phyloP scores from a whole-genome alignment of 64 coral and sea anemone species.

The Orbicella faveolata region DNA sequence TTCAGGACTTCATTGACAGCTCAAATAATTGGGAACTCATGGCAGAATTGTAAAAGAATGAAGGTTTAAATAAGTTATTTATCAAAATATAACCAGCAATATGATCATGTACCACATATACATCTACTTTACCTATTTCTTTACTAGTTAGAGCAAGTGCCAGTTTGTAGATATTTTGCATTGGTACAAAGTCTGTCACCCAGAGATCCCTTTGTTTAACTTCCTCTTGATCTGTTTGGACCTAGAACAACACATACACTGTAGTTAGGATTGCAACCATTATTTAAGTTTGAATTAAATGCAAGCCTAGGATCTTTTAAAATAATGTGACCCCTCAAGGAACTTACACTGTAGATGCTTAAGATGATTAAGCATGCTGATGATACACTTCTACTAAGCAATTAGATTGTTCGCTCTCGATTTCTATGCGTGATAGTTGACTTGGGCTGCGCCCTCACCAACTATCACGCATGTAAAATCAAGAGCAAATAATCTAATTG shows the following conservation, averaged over 20 bases:
- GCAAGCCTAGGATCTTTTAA: not conserved
- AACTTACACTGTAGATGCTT: not conserved
- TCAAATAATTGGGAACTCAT: too few relatives aligned
- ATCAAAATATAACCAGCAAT: too few relatives aligned
- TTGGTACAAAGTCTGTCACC: slow-evolving; percentile 97
- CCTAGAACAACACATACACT: slow-evolving; percentile 20
- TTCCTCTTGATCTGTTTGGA: slow-evolving; percentile 93
- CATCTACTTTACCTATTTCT: slow-evolving; percentile 82
- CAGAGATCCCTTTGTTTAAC: slow-evolving; percentile 97
- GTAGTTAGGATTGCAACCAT: not conserved
- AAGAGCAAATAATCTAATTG: too few relatives aligned
- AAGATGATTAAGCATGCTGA: too few relatives aligned
- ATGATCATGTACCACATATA: not conserved
- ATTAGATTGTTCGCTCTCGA: too few relatives aligned
- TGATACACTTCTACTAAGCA: too few relatives aligned
- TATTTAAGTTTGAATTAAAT: not conserved
- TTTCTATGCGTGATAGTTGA: too few relatives aligned
- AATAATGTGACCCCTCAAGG: not conserved
- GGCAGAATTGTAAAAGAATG: too few relatives aligned
- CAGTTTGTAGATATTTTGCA: slow-evolving; percentile 98
- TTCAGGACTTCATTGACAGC: too few relatives aligned
- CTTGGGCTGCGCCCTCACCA: too few relatives aligned
- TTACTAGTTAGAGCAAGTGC: slow-evolving; percentile 94
- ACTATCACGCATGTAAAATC: too few relatives aligned
- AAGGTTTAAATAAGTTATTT: too few relatives aligned